Conservation (phyloP, 2,113 vertebrate genomes). For the Urocolius indicus region DNA sequence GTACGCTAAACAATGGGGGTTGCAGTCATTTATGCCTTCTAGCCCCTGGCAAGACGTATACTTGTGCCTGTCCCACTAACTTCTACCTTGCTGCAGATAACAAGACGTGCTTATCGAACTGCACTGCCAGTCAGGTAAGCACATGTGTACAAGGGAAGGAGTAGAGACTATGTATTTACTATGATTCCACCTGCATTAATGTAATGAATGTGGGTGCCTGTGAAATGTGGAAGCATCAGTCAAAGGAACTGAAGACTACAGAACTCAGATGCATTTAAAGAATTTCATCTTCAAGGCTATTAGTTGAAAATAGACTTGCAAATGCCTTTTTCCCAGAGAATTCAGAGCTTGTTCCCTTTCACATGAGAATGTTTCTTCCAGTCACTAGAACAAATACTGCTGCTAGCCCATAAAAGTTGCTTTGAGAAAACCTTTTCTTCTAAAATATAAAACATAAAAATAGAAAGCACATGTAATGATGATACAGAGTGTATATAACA, state of each 20-base stretch:
- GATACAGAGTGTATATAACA: neutral
- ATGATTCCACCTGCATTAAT: neutral
- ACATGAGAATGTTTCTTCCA: neutral
- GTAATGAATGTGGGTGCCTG: neutral
- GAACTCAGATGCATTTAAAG: neutral
- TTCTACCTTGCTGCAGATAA: slow-evolving; percentile 96
- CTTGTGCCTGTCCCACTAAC: slow-evolving; percentile 96
- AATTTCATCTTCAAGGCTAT: rapidly evolving
- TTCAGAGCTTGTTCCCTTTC: neutral
- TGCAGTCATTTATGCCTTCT: slow-evolving; percentile 98
- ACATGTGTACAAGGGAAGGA: rapidly evolving
- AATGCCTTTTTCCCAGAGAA: neutral
- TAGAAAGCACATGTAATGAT: neutral
- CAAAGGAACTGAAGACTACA: neutral
- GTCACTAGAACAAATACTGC: neutral
- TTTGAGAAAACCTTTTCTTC: neutral
- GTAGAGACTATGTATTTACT: rapidly evolving
- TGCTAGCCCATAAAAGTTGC: neutral
- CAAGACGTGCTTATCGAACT: slow-evolving; percentile 96
- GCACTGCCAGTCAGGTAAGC: slow-evolving; percentile 95
- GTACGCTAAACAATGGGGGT: slow-evolving; percentile 91
- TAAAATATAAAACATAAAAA: neutral
- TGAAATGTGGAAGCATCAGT: neutral
- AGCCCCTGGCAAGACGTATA: slow-evolving; percentile 86
- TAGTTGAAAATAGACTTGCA: neutral